A percentile compares a stretch with the other conserved stretches of the same genome.
These are phyloP conservation scores for Venturia canescens DNA, from an alignment of 1,140 invertebrate species.

Conservation along the genomic window DNA sequence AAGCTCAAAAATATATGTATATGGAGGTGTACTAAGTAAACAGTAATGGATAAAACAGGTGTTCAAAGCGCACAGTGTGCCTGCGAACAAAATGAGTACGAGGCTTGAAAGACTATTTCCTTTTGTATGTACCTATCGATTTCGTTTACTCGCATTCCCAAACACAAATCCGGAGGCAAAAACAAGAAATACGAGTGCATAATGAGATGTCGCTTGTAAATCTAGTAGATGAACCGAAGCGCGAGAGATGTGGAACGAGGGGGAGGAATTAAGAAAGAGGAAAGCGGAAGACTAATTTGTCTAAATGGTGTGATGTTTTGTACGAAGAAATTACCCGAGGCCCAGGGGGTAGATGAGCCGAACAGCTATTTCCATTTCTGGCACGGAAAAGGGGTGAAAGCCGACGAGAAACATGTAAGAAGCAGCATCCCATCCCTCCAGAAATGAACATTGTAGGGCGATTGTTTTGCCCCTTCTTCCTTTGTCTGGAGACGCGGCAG, in stretches of 20 bases:
- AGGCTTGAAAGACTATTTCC: not conserved
- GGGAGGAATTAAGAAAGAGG: not conserved
- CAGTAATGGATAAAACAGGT: not conserved
- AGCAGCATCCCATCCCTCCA: not conserved
- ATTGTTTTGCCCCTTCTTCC: constrained; percentile 21
- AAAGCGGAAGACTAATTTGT: constrained; percentile 50
- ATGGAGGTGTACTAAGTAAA: not conserved
- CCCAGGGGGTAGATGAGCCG: constrained; percentile 51
- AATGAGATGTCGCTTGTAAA: not conserved
- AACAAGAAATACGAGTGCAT: not conserved
- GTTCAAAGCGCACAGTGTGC: not conserved
- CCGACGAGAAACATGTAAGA: not conserved
- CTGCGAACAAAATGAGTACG: not conserved
- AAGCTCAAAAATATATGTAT: not conserved
- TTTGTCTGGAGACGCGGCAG: not conserved
- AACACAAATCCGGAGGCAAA: not conserved
- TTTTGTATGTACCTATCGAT: not conserved
- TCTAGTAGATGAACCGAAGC: not conserved
- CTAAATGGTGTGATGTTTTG: constrained; percentile 49
- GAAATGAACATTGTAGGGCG: not conserved
- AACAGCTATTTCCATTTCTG: constrained; percentile 56
- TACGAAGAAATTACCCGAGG: constrained; percentile 48
- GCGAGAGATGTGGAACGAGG: not conserved
- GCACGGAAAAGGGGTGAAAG: constrained; percentile 2
- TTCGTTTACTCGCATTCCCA: not conserved